Conservation (phyloP, 2,113 vertebrate genomes). For the Chlamydotis undulata region DNA sequence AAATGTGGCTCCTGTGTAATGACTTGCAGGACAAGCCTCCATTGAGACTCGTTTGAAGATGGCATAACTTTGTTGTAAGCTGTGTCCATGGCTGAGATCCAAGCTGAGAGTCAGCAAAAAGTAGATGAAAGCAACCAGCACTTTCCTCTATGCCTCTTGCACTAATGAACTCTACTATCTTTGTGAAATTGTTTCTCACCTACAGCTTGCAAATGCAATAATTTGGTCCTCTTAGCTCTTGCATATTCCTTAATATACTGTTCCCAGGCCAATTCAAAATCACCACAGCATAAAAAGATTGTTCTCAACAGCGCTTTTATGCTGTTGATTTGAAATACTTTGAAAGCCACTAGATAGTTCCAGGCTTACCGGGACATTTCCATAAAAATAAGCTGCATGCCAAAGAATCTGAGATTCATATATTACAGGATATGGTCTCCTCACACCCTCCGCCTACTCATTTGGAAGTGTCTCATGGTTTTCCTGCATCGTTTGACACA, state of each 20-base stretch:
- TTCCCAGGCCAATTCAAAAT: slow-evolving; percentile 8
- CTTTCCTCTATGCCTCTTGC: background rate
- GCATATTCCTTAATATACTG: background rate
- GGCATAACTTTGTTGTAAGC: slow-evolving; percentile 5
- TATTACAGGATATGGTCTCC: slow-evolving; percentile 69
- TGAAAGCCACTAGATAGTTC: slow-evolving; percentile 47
- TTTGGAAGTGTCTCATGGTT: slow-evolving; percentile 67
- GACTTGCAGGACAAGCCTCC: background rate
- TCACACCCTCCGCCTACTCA: slow-evolving; percentile 65
- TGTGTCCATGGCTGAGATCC: slow-evolving; percentile 31
- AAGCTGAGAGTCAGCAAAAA: slow-evolving; percentile 49
- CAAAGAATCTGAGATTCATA: slow-evolving; percentile 63
- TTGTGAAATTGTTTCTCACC: slow-evolving; percentile 31
- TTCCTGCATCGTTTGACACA: slow-evolving; percentile 69
- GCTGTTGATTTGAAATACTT: slow-evolving; percentile 34
- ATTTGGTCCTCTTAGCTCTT: background rate
- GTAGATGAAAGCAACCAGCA: slow-evolving; percentile 21
- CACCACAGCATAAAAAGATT: background rate
- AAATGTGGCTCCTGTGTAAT: background rate
- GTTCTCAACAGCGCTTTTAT: background rate
- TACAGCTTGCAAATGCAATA: background rate
- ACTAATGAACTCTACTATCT: slow-evolving; percentile 27
- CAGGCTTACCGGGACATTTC: slow-evolving; percentile 53
- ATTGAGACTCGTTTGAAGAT: background rate
- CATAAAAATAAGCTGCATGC: slow-evolving; percentile 52